Base-by-base conservation (phyloP, 2,888 invertebrate genomes). In the Polyploca ridens region DNA sequence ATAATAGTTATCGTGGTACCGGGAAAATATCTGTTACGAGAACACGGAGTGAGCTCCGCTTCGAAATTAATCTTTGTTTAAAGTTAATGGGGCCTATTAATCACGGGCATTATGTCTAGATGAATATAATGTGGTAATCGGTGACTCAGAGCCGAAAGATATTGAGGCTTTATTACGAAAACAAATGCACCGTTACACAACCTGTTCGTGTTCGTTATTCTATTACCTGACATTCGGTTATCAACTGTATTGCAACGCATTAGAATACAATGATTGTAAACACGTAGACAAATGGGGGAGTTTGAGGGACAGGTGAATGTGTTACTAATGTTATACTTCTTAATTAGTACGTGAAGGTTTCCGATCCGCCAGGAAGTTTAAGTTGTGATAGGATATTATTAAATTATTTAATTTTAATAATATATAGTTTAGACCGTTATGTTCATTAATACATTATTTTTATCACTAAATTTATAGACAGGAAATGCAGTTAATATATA, bases 1-100 rank as follows among this genome's bases (percentile, higher is more conserved):
- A 54, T 19, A 58, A 62, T 66, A 72, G 72, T 72, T 79, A 73
- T 78, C 74, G 67, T 83, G 78, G 83, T 86, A 79, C 73, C 67
- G 76, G 78, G 75, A 75, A 78, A 81, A 77, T 75, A 79, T 76
- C 77, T 77, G 54, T 54, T 54, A 75, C 72, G 69, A 73, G 72
- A 74, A 67, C 71, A 73, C 76, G 63, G 68, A 66, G 72, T 70
- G 64, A 70, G 72, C 75, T 62, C 75, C 76, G 82, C 78, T 82
- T 80, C 75, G 76, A 86, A 86, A 91, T 92, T 89, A 90, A 91
- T 93, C 92, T 88, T 92, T 90, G 91, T 91, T 91, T 91, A 88
- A 87, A 90, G 76, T 89, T 92, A 92, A 93, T 91, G 88, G 87
- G 73, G 69, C 87, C 86, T 89, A 93, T 91, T 93, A 91, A 90